Evolutionary conservation across 2,888 invertebrate species (phyloP), one percentile per base, ranked within the genome.

Genomic region (Lamproptera curius): DNA sequence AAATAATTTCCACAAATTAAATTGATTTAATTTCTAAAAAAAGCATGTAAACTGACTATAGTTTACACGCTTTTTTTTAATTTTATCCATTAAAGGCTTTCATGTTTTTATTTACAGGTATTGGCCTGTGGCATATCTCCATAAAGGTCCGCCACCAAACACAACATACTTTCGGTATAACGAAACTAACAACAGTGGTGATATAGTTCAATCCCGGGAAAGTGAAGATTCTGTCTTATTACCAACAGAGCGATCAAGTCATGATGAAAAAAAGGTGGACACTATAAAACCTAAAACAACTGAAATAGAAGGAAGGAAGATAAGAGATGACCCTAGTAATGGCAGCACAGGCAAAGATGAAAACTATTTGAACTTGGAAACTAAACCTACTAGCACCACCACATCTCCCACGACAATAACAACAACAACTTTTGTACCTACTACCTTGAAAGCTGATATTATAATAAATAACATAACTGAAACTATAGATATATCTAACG

Each of bases 101-200:
- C 6, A 20, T 20, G 20, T 20, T 3, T 20, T 20, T 20, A 20
- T 5, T 20, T 20, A 20, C 20, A 89, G 90, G 59, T 89, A 90
- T 57, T 95, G 95, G 94, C 95, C 95, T 0, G 92, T 95, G 13
- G 93, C 94, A 0, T 96, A 95, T 68, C 86, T 95, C 0, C 95
- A 96, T 65, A 92, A 92, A 70, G 92, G 92, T 51, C 91, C 92
- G 26, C 95, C 96, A 2, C 95, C 95, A 0, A 94, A 94, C 66
- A 89, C 91, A 56, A 92, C 92, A 0, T 88, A 85, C 57, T 87
- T 85, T 56, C 70, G 73, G 43, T 86, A 77, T 59, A 84, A 85
- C 53, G 85, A 85, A 64, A 73, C 73, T 1, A 55, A 52, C 35
- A 26, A 50, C 28, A 14, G 23, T 16, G 16, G 43, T 16, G 40